Percentiles rank a stretch among this genome's conserved stretches.
phyloP scores from a whole-genome alignment of 2,888 invertebrate species.

The Cephus sareptanus region DNA sequence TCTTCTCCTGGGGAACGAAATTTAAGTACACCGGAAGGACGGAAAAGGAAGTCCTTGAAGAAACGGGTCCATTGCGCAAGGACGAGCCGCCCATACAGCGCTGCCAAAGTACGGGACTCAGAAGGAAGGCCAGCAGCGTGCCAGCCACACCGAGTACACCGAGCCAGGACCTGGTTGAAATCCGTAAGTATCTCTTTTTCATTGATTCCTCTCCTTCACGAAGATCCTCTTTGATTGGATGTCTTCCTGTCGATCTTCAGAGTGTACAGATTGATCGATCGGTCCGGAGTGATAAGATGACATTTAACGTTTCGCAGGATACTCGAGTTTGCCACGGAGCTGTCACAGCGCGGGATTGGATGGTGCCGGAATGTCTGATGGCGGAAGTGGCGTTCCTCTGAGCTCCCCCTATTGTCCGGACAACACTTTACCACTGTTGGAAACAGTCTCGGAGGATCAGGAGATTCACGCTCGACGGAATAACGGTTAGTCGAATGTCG shows the following conservation, averaged over 20 bases:
- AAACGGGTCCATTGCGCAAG: slow-evolving; percentile 72
- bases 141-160: slow-evolving; percentile 90
- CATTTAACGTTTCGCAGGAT: slow-evolving; percentile 69
- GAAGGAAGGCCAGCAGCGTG: slow-evolving; percentile 85
- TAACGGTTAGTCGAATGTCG: slow-evolving; percentile 54
- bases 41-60: slow-evolving; percentile 89
- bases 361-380: slow-evolving; percentile 70
- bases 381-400: slow-evolving; percentile 70
- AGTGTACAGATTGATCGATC: no score
- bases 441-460: slow-evolving; percentile 79
- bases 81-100: slow-evolving; percentile 72
- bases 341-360: slow-evolving; percentile 73
- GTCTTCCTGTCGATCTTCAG: no score
- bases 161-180: slow-evolving; percentile 73
- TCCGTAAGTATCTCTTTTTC: slow-evolving; percentile 62
- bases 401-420: slow-evolving; percentile 71
- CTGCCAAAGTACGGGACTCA: slow-evolving; percentile 72
- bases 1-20: slow-evolving; percentile 94
- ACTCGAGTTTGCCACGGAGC: slow-evolving; percentile 86
- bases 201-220: slow-evolving; percentile 24
- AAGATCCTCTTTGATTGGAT: no score
- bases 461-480: slow-evolving; percentile 66
- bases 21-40: slow-evolving; percentile 94
- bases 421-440: slow-evolving; percentile 71
- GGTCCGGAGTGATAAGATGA: no score